phyloP scores from a whole-genome alignment of 2,797 vertebrate genomes.

The Mastacembelus armatus region DNA sequence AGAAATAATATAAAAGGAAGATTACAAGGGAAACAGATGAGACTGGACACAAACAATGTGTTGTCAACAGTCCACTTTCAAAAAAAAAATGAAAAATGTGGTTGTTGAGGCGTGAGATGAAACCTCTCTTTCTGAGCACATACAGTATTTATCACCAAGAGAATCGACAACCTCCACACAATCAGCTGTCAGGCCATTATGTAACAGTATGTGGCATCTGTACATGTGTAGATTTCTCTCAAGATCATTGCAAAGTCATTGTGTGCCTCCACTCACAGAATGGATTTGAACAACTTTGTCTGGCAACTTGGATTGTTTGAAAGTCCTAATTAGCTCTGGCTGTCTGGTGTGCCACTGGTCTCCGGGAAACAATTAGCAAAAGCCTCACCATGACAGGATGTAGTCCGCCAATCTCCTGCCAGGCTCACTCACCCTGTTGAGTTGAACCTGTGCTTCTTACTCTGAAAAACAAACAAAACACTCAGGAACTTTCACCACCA shows the following conservation, averaged over 20 bases:
- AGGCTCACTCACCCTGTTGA: conserved; percentile 52
- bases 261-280: conserved; percentile 15
- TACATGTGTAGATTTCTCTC: conserved; percentile 11
- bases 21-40: not conserved
- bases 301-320: conserved; percentile 65
- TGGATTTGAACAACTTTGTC: conserved; percentile 38
- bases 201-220: conserved; percentile 10
- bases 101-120: no score
- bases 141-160: not conserved
- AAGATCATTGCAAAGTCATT: conserved; percentile 35
- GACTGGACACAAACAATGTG: not conserved
- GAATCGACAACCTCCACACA: not conserved
- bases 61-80: not conserved
- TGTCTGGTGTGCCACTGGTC: conserved; percentile 65
- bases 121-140: conserved; percentile 10
- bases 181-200: not conserved
- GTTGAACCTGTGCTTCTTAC: conserved; percentile 40
- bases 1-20: not conserved
- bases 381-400: conserved; percentile 68
- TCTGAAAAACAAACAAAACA: conserved; percentile 41
- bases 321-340: conserved; percentile 69
- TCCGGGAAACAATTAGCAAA: conserved; percentile 75
- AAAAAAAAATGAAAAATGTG: not conserved
- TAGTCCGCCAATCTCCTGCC: conserved; percentile 54
- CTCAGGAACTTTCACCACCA: conserved; percentile 21